Base-by-base conservation (phyloP, 2,797 vertebrate species). In the Amazona finschi region DNA sequence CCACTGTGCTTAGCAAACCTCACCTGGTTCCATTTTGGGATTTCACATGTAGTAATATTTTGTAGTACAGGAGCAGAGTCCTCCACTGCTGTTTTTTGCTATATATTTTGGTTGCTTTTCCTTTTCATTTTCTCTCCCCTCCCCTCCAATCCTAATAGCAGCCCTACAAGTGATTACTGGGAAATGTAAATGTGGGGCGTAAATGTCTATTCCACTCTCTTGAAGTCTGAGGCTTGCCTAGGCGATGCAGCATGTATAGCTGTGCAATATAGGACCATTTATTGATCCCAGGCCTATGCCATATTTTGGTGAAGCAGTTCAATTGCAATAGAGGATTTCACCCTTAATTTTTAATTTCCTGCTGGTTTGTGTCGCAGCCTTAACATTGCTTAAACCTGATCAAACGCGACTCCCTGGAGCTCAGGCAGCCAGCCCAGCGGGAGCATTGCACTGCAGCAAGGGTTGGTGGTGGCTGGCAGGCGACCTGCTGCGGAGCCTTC, bases 341-440 rank as follows among this genome's bases (percentile, higher is more conserved):
- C 28, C 21, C 52, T 71, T 88, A 67, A 57, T 76, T 93, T 95
- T 94, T 73, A 70, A 76, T 93, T 93, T 94, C 89, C 41, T 84
- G 38, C 44, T 77, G 47, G 13, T 88, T 94, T 90, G 28, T 17
- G 17, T 79, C 74, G 70, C 36, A 39, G 50, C 69, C 53, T 74
- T 72, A 83, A 58, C 12, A 7, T 81, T 81, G 44, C 47, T 88
- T 89, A 53, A 85, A 76, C 12, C 5, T 4, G 3, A 78, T 73
- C 2, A 8, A 57, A 11, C 21, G 33, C 4, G 13, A 31, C 38
- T 93, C 55, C 43, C 39, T 1, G 1, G 74, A 70, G 50, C 74
- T 91, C 33, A 30, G 44, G 57, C 55, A 86, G 28, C 67, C 47
- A 24, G 55, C 57, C 39, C 0, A 74, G 57, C 25, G 30, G 50